phyloP scores from a whole-genome alignment of 2,888 invertebrate species.

The Ectobius pallidus region DNA sequence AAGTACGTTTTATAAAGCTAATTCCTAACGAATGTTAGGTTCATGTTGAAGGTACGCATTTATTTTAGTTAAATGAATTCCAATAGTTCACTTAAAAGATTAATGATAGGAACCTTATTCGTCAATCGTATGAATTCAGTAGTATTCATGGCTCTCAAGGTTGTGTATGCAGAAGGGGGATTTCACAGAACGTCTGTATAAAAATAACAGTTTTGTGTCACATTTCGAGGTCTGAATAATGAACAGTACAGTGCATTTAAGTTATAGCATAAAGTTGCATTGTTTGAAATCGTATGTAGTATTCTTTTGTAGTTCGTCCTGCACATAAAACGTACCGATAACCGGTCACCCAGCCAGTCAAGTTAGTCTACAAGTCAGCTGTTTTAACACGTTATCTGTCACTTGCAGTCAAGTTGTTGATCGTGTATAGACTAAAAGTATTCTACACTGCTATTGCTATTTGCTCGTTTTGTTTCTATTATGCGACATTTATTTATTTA shows the following conservation, averaged over 20 bases:
- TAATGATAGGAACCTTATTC: too few relatives aligned
- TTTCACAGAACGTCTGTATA: not conserved
- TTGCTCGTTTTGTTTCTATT: not conserved
- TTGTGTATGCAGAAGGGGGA: not conserved
- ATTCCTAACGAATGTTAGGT: too few relatives aligned
- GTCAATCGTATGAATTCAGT: not conserved
- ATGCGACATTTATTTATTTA: not conserved
- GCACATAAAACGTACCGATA: not conserved
- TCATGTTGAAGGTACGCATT: too few relatives aligned
- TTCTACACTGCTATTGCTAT: not conserved
- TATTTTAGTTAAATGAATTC: too few relatives aligned
- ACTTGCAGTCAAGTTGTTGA: not conserved
- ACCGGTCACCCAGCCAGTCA: not conserved
- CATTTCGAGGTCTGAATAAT: not conserved
- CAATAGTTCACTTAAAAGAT: too few relatives aligned
- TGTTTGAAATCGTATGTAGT: not conserved
- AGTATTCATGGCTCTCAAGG: not conserved
- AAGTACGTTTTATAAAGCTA: too few relatives aligned
- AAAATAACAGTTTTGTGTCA: not conserved
- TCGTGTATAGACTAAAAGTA: not conserved
- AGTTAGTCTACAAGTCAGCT: not conserved
- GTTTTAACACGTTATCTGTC: not conserved
- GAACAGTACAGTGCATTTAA: slow-evolving; percentile 2
- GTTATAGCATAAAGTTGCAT: not conserved
- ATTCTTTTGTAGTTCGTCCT: not conserved